Evolutionary conservation across 2,797 vertebrate species (phyloP), one percentile per base, ranked within the genome.

Genomic region (Halcyon badia): DNA sequence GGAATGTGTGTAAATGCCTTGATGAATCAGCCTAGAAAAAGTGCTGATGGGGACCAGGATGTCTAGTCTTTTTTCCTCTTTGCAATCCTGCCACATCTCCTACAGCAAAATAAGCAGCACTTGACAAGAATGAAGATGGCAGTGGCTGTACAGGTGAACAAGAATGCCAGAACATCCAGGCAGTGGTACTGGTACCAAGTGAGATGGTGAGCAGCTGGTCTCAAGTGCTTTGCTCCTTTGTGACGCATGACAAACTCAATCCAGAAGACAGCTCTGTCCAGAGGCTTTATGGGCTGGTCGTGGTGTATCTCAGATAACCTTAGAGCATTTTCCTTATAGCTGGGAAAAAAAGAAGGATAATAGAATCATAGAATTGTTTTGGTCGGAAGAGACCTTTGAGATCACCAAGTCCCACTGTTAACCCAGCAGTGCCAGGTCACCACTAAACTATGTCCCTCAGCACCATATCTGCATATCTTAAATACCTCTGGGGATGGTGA

Each of bases 151-250:
- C 98, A 75, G 25, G 92, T 12, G 19, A 98, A 70, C 61, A 99
- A 37, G 95, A 99, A 98, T 10, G 87, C 96, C 41, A 98, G 57
- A 44, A 99, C 98, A 52, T 99, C 99, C 95, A 99, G 97, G 78
- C 97, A 97, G 97, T 98, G 98, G 91, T 99, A 99, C 97, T 99
- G 99, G 95, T 99, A 99, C 99, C 99, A 99, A 83, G 98, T 98
- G 86, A 99, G 98, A 14, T 98, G 79, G 41, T 99, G 99, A 64
- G 99, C 97, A 56, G 98, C 98, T 65, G 99, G 98, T 87, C 99
- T 98, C 90, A 99, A 93, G 93, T 99, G 98, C 75, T 98, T 97
- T 31, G 99, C 99, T 15, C 99, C 99, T 87, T 99, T 99, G 96
- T 99, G 98, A 49, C 98, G 98, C 98, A 99, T 99, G 9, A 98